These are phyloP conservation scores for Medauroidea extradentata DNA, from an alignment of 1,140 invertebrate species.

Conservation along the genomic window DNA sequence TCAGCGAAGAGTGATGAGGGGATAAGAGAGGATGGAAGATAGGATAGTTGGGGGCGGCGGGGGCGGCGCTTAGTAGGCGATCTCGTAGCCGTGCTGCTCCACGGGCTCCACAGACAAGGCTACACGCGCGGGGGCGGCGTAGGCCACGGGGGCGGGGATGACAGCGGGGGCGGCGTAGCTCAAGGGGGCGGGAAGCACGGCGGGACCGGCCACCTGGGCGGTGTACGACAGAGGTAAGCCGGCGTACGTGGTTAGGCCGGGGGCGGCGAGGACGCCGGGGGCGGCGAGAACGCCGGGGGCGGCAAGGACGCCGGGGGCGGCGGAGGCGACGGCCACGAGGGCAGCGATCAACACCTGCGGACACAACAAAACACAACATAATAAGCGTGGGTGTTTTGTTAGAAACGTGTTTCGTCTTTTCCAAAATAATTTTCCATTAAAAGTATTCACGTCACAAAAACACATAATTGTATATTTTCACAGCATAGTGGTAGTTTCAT, in stretches of 20 bases:
- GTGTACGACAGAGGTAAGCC: background rate
- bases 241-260: background rate
- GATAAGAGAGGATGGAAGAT: slow-evolving; percentile 33
- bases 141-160: slow-evolving; percentile 31
- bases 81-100: slow-evolving; percentile 45
- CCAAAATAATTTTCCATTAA: too few relatives aligned
- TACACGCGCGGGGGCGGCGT: slow-evolving; percentile 40
- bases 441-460: too few relatives aligned
- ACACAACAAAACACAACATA: too few relatives aligned
- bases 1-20: too few relatives aligned
- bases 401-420: too few relatives aligned
- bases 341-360: slow-evolving; percentile 47
- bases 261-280: slow-evolving; percentile 10
- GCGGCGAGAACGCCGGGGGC: slow-evolving; percentile 40
- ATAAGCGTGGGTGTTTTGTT: too few relatives aligned
- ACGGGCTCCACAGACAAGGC: slow-evolving; percentile 41
- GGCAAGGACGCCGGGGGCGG: slow-evolving; percentile 34
- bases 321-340: slow-evolving; percentile 45
- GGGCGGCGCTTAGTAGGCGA: slow-evolving; percentile 16
- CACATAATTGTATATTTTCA: too few relatives aligned
- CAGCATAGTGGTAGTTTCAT: too few relatives aligned
- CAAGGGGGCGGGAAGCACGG: slow-evolving; percentile 13
- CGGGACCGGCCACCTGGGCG: slow-evolving; percentile 6
- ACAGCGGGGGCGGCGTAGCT: slow-evolving; percentile 15
- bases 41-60: slow-evolving; percentile 32